Evolutionary conservation across 2,888 invertebrate genomes (phyloP).

Genomic region (Luperina testacea): DNA sequence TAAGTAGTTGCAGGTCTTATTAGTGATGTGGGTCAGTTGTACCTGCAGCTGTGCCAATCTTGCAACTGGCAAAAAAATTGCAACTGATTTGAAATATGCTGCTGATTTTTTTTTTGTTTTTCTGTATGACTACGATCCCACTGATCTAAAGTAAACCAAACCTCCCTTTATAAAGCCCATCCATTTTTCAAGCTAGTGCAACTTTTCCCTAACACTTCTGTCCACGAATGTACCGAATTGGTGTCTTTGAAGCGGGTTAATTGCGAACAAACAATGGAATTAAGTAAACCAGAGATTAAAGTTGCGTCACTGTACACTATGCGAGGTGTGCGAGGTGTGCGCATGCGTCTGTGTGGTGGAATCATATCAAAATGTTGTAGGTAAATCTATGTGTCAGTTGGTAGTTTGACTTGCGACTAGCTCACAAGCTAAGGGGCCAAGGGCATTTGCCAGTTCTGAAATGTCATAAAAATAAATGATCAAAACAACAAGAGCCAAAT

Average conservation of each 20-base stretch:
- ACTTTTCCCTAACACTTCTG: slow-evolving; percentile 51
- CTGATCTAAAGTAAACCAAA: background rate
- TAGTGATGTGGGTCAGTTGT: background rate
- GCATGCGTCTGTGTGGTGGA: background rate
- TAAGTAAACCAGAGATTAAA: slow-evolving; percentile 70
- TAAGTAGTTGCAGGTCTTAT: background rate
- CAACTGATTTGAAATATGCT: background rate
- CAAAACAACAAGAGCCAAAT: background rate
- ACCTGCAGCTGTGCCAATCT: background rate
- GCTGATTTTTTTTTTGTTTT: background rate
- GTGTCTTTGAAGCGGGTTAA: slow-evolving; percentile 82
- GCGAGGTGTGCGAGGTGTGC: slow-evolving; percentile 2
- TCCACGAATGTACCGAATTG: slow-evolving; percentile 70
- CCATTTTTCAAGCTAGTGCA: background rate
- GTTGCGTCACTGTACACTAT: slow-evolving; percentile 65
- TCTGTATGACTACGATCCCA: background rate
- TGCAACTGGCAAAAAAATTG: background rate
- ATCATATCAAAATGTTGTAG: background rate
- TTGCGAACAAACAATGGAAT: slow-evolving; percentile 78
- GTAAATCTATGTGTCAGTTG: background rate
- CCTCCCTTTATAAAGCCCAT: background rate
- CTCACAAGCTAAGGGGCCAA: background rate
- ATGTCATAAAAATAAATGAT: background rate
- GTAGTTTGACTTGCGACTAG: no score
- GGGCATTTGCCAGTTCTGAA: background rate